phyloP scores from a whole-genome alignment of 1,140 invertebrate species.

The Aradophagus sp. region DNA sequence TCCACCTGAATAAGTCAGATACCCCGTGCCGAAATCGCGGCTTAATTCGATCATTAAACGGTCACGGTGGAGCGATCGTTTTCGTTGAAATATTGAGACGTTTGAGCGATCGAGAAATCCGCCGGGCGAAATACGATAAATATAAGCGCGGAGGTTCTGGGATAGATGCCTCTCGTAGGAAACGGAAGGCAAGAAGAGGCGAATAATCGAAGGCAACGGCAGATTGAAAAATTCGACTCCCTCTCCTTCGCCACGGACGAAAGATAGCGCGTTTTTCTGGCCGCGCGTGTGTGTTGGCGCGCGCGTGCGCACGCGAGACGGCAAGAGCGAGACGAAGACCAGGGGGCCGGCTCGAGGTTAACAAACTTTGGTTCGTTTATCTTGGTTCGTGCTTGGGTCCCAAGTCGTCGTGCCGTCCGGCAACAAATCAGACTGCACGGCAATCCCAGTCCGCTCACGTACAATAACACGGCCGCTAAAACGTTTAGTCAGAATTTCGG shows the following conservation, averaged over 20 bases:
- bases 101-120: too few species aligned
- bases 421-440: slow-evolving; percentile 51
- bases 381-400: slow-evolving; percentile 52
- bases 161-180: slow-evolving; percentile 14
- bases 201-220: slow-evolving; percentile 25
- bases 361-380: slow-evolving; percentile 62
- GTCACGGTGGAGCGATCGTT: too few species aligned
- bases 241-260: neutral
- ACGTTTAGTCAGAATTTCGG: slow-evolving; percentile 54
- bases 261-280: slow-evolving; percentile 51
- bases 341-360: slow-evolving; percentile 58
- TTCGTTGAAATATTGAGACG: too few species aligned
- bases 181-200: slow-evolving; percentile 18
- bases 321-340: slow-evolving; percentile 21
- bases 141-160: slow-evolving; percentile 11
- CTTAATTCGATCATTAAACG: too few species aligned
- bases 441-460: slow-evolving; percentile 52
- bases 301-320: slow-evolving; percentile 35
- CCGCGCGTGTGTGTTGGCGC: slow-evolving; percentile 37
- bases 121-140: slow-evolving; percentile 9
- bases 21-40: too few species aligned
- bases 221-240: too few species aligned
- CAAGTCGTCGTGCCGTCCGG: slow-evolving; percentile 51
- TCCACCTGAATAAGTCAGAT: too few species aligned
- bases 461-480: slow-evolving; percentile 54